Conservation (phyloP, 37 sponge, comb jelly and placozoan species). For the Beroe forskalii region DNA sequence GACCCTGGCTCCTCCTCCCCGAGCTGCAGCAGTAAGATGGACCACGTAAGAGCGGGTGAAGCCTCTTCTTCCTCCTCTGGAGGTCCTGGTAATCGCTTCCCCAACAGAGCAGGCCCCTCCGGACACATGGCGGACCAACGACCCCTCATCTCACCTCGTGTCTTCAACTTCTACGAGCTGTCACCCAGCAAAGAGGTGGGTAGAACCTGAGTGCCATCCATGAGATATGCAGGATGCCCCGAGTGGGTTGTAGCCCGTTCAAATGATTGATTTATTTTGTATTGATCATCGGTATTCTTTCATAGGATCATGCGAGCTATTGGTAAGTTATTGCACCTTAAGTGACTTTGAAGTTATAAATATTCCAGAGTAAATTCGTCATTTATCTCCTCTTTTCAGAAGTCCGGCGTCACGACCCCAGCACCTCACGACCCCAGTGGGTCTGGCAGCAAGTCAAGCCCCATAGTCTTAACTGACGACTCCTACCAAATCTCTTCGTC, state of each 20-base stretch:
- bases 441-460: not conserved
- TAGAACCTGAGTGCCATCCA: too few species aligned
- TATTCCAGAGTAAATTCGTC: too few species aligned
- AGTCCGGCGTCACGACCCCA: not conserved
- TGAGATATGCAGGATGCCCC: too few species aligned
- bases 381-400: not conserved
- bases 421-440: not conserved
- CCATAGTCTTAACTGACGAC: slow-evolving; percentile 16
- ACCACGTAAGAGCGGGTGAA: not conserved
- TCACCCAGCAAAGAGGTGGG: not conserved
- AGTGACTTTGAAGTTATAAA: too few species aligned
- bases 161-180: slow-evolving; percentile 39
- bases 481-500: not conserved
- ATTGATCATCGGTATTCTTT: too few species aligned
- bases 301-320: too few species aligned
- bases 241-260: too few species aligned
- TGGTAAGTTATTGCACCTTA: too few species aligned
- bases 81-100: not conserved
- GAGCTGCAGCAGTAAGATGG: too few species aligned
- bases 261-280: too few species aligned
- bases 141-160: slow-evolving; percentile 27
- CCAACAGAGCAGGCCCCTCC: not conserved
- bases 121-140: not conserved
- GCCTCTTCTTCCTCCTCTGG: not conserved
- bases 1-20: not conserved